Evolutionary conservation across 2,113 vertebrate genomes (phyloP).

Genomic region (Microtus ochrogaster): DNA sequence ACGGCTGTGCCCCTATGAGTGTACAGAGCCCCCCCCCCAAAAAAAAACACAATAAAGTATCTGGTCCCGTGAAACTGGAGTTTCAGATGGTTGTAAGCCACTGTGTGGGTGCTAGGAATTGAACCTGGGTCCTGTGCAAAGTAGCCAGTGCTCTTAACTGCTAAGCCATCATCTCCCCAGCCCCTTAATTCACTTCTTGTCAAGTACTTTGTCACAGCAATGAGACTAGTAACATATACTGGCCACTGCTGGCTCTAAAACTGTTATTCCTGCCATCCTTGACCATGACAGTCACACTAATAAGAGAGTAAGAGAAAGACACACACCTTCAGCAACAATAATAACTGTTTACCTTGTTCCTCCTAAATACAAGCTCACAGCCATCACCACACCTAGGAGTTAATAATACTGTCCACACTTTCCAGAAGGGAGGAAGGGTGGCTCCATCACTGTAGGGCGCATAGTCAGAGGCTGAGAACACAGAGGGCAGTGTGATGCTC

Average conservation of each 20-base stretch:
- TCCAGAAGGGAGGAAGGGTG: not conserved
- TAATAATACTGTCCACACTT: not conserved
- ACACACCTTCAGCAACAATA: constrained; percentile 45
- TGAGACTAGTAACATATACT: not conserved
- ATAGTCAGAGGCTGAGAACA: not conserved
- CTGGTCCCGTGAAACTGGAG: not conserved
- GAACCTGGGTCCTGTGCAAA: not conserved
- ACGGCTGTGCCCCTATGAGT: not conserved
- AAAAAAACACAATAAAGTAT: not conserved
- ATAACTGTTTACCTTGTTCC: constrained; percentile 45
- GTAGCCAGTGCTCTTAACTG: not conserved
- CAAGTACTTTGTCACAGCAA: not conserved
- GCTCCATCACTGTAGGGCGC: not conserved
- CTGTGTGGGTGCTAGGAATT: not conserved
- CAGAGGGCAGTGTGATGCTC: not conserved
- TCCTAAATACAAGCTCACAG: constrained; percentile 27
- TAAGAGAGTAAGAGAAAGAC: constrained; percentile 44
- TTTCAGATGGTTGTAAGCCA: not conserved
- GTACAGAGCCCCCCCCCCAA: not conserved
- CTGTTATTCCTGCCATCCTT: constrained; percentile 16
- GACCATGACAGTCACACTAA: constrained; percentile 10
- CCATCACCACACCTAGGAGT: constrained; percentile 35
- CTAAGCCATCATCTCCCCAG: not conserved
- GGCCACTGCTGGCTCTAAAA: not conserved
- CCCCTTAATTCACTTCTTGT: not conserved